Conservation (phyloP, 2,888 invertebrate genomes). For the Scaptomyza tumidula region DNA sequence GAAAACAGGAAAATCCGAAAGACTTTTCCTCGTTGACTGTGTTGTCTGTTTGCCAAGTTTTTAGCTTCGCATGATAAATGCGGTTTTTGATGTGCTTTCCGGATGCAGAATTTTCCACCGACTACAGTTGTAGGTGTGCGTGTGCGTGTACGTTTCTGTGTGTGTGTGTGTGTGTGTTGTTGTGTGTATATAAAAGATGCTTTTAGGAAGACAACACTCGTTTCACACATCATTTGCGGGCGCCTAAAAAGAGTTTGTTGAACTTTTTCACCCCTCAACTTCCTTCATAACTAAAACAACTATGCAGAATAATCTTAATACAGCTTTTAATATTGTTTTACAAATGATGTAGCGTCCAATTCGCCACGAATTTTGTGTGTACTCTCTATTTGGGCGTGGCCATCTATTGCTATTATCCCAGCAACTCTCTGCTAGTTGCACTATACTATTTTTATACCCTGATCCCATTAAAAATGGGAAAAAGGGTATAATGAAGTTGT, state of each 20-base stretch:
- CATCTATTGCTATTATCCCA: no score
- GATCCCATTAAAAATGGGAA: no score
- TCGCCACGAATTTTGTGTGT: neutral
- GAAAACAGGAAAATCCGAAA: conserved; percentile 44
- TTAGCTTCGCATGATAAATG: conserved; percentile 65
- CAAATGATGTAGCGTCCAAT: neutral
- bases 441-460: neutral
- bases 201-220: conserved; percentile 42
- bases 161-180: conserved; percentile 9
- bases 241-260: conserved; percentile 32
- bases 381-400: neutral
- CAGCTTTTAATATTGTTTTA: neutral
- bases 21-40: conserved; percentile 47
- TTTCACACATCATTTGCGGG: conserved; percentile 44
- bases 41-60: conserved; percentile 56
- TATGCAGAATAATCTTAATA: neutral
- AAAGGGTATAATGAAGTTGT: no score
- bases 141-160: conserved; percentile 11
- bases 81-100: conserved; percentile 53
- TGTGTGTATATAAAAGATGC: conserved; percentile 25
- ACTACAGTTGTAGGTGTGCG: conserved; percentile 19
- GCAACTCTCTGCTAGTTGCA: conserved; percentile 2
- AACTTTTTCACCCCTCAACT: conserved; percentile 20
- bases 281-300: neutral
- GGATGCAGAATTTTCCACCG: conserved; percentile 17